A percentile compares a stretch with the other conserved stretches of the same genome.
Evolutionary conservation across 2,797 vertebrate genomes (phyloP).

Genomic region (Oryzias dopingdopingensis): DNA sequence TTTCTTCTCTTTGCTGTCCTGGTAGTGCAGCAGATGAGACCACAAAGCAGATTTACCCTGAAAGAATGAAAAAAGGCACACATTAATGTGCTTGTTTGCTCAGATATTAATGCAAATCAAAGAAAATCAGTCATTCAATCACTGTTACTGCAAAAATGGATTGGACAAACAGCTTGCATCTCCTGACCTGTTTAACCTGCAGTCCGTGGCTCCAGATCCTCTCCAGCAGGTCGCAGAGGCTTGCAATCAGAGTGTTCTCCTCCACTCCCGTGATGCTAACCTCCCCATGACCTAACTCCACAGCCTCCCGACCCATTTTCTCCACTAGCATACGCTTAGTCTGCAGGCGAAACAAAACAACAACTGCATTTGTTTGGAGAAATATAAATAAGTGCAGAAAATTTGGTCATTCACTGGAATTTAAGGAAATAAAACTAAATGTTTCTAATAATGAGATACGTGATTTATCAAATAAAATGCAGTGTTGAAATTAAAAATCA

Average conservation of each 20-base stretch:
- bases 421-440: background rate
- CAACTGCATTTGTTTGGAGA: background rate
- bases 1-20: constrained; percentile 93
- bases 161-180: background rate
- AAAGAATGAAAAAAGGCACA: constrained; percentile 10
- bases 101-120: background rate
- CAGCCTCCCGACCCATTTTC: constrained; percentile 98
- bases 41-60: constrained; percentile 98
- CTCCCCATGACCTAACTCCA: constrained; percentile 96
- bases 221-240: constrained; percentile 95
- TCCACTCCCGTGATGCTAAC: constrained; percentile 98
- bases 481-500: too few species aligned
- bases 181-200: constrained; percentile 94
- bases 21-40: constrained; percentile 96
- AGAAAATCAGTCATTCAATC: background rate
- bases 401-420: too few species aligned
- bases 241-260: constrained; percentile 97
- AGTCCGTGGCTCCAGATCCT: constrained; percentile 98
- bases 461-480: too few species aligned
- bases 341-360: constrained; percentile 60
- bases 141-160: background rate
- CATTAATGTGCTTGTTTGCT: background rate
- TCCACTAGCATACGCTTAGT: constrained; percentile 99
- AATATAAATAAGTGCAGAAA: background rate
- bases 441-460: too few species aligned